Evolutionary conservation across 2,888 invertebrate species (phyloP).

Genomic region (Ormia ochracea): DNA sequence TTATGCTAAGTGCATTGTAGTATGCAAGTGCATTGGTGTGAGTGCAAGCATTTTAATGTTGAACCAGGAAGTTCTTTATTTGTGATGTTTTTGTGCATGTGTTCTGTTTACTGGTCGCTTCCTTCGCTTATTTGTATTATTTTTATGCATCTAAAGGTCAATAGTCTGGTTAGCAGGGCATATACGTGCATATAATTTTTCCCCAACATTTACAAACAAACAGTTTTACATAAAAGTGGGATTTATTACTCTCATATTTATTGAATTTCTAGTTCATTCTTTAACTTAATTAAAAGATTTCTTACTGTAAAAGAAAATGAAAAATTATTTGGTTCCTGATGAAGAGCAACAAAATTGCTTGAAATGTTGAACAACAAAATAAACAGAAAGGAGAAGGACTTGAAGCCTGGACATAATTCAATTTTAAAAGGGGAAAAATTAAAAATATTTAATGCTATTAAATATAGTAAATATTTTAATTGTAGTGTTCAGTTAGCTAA

Average conservation of each 20-base stretch:
- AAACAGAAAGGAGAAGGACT: too few species aligned
- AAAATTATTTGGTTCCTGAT: background rate
- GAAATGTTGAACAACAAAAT: too few species aligned
- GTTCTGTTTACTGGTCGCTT: background rate
- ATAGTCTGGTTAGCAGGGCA: constrained; percentile 55
- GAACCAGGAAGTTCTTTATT: constrained; percentile 49
- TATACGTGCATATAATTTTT: constrained; percentile 23
- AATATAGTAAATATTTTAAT: too few species aligned
- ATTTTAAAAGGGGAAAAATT: too few species aligned
- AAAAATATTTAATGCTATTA: too few species aligned
- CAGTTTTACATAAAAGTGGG: constrained; percentile 21
- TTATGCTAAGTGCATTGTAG: constrained; percentile 43
- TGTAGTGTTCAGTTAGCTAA: too few species aligned
- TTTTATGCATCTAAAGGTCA: constrained; percentile 57
- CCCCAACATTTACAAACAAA: background rate
- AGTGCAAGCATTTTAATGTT: constrained; percentile 39
- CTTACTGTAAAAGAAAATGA: background rate
- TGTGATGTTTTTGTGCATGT: background rate
- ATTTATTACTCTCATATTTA: constrained; percentile 41
- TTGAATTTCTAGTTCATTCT: background rate
- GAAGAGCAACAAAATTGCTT: too few species aligned
- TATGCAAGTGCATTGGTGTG: background rate
- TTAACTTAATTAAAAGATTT: background rate
- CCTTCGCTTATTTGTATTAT: constrained; percentile 37
- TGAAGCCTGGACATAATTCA: too few species aligned